Evolutionary conservation across 35 echinoderm and acorn worm species (phyloP), one percentile per base, ranked within the genome.

Genomic region (Apostichopus japonicus): DNA sequence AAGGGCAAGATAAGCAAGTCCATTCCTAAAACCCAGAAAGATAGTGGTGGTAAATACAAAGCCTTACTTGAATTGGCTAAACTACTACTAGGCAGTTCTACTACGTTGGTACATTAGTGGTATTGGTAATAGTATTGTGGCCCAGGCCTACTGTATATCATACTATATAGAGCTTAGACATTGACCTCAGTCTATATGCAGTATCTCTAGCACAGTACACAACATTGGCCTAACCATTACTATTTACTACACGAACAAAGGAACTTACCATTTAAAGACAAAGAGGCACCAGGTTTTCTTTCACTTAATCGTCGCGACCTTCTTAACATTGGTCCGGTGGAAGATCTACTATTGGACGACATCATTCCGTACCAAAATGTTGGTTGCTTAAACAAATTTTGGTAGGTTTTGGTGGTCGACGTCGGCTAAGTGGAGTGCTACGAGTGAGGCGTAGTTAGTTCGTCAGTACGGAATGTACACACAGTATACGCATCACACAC

Each of bases 261-360:
- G 84, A 89, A 77, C 90, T 91, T 95, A 86, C 94, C 88, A 87
- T 80, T 95, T 83, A 90, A 75, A 91, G 94, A 95, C 94, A 95
- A 95, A 95, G 94, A 92, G 90, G 90, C 80, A 83, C 83, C 90
- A 10, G 90, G 90, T 95, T 92, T 95, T 72, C 94, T 84, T 90
- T 95, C 90, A 84, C 94, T 95, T 78, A 95, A 84, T 92, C 94
- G 94, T 92, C 94, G 90, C 65, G 94, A 95, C 90, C 94, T 92
- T 92, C 94, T 90, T 57, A 95, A 70, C 91, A 90, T 95, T 77
- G 88, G 94, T 91, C 94, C 94, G 92, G 65, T 92, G 89, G 94
- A 86, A 91, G 80, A 92, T 91, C 90, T 95, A 77, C 94, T 95
- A 84, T 80, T 78, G 82, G 94, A 83, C 80, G 94, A 95, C 94